A percentile compares a stretch with the other conserved stretches of the same genome.
phyloP scores from a whole-genome alignment of 2,113 vertebrate genomes.

The Zosterops hypoxanthus region DNA sequence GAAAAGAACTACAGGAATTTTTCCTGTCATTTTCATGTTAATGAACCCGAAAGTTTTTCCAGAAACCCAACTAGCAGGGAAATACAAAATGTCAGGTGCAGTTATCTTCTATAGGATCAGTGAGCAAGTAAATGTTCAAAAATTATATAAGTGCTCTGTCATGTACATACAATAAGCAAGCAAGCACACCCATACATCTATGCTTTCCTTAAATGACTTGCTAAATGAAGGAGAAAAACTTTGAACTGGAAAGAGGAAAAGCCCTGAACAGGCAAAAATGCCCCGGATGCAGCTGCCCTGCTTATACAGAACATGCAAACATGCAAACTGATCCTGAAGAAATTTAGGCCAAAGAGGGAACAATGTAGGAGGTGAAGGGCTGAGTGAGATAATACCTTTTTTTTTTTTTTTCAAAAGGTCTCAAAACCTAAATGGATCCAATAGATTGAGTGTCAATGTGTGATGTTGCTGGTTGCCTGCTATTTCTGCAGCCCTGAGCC shows the following conservation, averaged over 20 bases:
- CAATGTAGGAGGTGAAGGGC: background rate
- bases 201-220: background rate
- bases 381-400: background rate
- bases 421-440: background rate
- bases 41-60: background rate
- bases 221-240: constrained; percentile 27
- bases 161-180: background rate
- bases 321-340: background rate
- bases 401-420: background rate
- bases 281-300: background rate
- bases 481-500: background rate
- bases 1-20: background rate
- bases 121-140: constrained; percentile 18
- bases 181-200: background rate
- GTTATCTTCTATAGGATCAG: constrained; percentile 33
- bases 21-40: background rate
- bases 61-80: background rate
- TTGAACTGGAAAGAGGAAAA: constrained; percentile 11
- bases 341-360: background rate
- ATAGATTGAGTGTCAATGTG: background rate
- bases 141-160: background rate
- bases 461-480: background rate
- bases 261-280: background rate
- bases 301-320: background rate
- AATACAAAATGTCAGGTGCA: constrained; percentile 22